Conservation (phyloP, 2,113 vertebrate genomes). For the Spizaetus ornatus region DNA sequence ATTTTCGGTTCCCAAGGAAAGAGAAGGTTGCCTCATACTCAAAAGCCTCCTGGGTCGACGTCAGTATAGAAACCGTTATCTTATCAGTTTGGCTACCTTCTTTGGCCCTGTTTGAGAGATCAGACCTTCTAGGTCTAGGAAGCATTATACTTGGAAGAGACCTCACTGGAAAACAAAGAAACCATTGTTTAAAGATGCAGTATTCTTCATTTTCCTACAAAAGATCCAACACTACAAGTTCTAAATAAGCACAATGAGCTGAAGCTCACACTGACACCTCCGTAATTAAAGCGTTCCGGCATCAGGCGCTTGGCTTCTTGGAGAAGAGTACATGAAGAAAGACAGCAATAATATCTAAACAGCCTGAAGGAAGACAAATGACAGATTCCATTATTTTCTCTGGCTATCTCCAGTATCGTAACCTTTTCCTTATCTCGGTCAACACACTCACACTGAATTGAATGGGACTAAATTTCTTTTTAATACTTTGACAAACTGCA, state of each 20-base stretch:
- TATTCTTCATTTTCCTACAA: not conserved
- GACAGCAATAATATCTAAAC: slow-evolving; percentile 11
- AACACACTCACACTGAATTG: not conserved
- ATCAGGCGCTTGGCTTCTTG: not conserved
- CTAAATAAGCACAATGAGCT: not conserved
- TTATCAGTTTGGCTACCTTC: not conserved
- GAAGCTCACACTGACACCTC: not conserved
- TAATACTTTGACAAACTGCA: not conserved
- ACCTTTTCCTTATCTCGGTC: slow-evolving; percentile 32
- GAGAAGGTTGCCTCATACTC: not conserved
- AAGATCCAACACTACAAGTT: not conserved
- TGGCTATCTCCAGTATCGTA: not conserved
- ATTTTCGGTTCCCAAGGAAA: not conserved
- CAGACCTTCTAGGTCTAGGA: not conserved
- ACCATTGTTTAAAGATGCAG: not conserved
- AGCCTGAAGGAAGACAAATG: slow-evolving; percentile 7
- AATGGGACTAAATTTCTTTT: slow-evolving; percentile 9
- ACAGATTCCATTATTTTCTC: slow-evolving; percentile 39
- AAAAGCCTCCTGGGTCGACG: not conserved
- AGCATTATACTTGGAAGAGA: not conserved
- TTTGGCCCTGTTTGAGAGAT: not conserved
- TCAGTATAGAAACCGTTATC: not conserved
- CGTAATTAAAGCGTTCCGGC: not conserved
- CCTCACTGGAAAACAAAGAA: not conserved
- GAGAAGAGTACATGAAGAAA: not conserved